Conservation (phyloP, 1,140 invertebrate genomes). For the Limonius californicus region DNA sequence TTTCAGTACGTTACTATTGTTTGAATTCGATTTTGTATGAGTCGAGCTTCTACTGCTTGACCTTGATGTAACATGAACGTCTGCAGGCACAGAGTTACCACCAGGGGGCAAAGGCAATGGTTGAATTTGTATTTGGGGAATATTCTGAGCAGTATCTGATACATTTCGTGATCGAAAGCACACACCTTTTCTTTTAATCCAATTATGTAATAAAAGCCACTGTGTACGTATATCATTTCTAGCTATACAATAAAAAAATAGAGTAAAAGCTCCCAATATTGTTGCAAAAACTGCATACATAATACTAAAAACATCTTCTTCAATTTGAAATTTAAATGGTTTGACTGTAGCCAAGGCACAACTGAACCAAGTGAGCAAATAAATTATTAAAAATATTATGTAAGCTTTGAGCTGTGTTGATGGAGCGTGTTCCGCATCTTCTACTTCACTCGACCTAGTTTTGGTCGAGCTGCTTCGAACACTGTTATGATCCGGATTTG, state of each 20-base stretch:
- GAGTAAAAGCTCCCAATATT: slow-evolving; percentile 73
- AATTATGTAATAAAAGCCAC: slow-evolving; percentile 61
- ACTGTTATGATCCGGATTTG: slow-evolving; percentile 53
- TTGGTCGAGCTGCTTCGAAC: slow-evolving; percentile 58
- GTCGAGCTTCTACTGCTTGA: slow-evolving; percentile 58
- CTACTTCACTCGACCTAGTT: slow-evolving; percentile 66
- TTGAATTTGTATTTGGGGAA: slow-evolving; percentile 50
- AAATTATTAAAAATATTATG: slow-evolving; percentile 72
- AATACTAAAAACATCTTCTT: slow-evolving; percentile 74
- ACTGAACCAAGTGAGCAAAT: slow-evolving; percentile 69
- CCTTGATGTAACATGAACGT: slow-evolving; percentile 49
- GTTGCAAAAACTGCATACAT: slow-evolving; percentile 68
- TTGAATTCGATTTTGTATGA: slow-evolving; percentile 52
- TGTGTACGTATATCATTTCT: slow-evolving; percentile 75
- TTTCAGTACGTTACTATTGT: slow-evolving; percentile 53
- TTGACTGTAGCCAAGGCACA: slow-evolving; percentile 66
- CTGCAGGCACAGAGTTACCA: slow-evolving; percentile 20
- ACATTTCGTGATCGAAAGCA: slow-evolving; percentile 63
- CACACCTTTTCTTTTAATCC: slow-evolving; percentile 56
- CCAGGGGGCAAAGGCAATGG: slow-evolving; percentile 40
- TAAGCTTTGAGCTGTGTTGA: slow-evolving; percentile 77
- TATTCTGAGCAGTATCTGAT: slow-evolving; percentile 58
- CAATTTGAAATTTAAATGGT: slow-evolving; percentile 58
- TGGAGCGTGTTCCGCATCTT: slow-evolving; percentile 78
- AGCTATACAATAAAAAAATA: slow-evolving; percentile 82